Conservation (phyloP, 1,140 invertebrate genomes). For the Eriosoma lanigerum region DNA sequence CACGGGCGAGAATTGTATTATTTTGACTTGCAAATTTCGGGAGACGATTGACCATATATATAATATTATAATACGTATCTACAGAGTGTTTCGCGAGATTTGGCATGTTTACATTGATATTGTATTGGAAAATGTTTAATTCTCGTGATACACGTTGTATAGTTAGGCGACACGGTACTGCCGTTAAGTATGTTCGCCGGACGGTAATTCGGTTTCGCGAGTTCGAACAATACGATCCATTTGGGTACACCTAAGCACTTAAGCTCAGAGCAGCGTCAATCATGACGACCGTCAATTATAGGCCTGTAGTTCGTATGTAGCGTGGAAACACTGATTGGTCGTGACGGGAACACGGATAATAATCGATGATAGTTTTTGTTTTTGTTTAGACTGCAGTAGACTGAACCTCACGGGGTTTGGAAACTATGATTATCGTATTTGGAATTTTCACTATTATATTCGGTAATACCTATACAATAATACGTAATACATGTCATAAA, state of each 20-base stretch:
- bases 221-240: constrained; percentile 15
- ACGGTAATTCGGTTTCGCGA: constrained; percentile 26
- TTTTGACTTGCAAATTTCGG: constrained; percentile 47
- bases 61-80: background rate
- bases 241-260: background rate
- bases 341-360: background rate
- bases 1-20: background rate
- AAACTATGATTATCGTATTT: too few relatives aligned
- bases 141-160: too few relatives aligned
- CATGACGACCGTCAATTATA: background rate
- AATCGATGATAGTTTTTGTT: background rate
- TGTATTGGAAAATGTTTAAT: too few relatives aligned
- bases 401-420: too few relatives aligned
- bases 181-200: background rate
- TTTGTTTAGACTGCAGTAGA: background rate
- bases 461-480: too few relatives aligned
- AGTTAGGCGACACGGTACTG: background rate
- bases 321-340: constrained; percentile 23
- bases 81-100: too few relatives aligned
- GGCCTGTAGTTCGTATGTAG: too few relatives aligned
- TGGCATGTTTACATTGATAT: too few relatives aligned
- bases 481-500: too few relatives aligned
- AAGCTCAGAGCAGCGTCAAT: background rate
- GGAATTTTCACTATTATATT: too few relatives aligned
- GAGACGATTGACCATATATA: background rate